These are phyloP conservation scores for Enoplosus armatus DNA, from an alignment of 2,797 vertebrate species.

Conservation along the genomic window DNA sequence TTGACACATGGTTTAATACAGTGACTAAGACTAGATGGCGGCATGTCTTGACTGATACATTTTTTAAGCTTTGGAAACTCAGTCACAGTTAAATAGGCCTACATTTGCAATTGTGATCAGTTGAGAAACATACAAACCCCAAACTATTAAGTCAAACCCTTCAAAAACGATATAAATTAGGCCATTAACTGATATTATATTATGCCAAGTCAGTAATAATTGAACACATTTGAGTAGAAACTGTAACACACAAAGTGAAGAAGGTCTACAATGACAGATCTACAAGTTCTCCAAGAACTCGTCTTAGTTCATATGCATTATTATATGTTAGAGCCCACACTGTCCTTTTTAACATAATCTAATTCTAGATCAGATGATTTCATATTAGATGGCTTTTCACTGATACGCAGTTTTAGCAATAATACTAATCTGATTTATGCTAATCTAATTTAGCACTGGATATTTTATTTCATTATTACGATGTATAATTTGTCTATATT, in stretches of 20 bases:
- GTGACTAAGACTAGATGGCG: neutral
- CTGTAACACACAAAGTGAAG: neutral
- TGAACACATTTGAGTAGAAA: neutral
- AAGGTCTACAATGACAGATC: neutral
- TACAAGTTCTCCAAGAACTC: neutral
- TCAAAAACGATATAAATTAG: neutral
- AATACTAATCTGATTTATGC: neutral
- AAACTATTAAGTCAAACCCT: neutral
- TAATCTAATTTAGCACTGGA: neutral
- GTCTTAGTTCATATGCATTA: neutral
- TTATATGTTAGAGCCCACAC: neutral
- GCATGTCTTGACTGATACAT: neutral
- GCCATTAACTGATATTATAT: neutral
- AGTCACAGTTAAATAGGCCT: neutral
- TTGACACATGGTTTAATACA: neutral
- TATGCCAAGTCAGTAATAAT: neutral
- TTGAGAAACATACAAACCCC: neutral
- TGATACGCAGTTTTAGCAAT: neutral
- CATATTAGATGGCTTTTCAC: neutral
- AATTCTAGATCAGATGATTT: neutral
- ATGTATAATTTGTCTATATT: conserved; percentile 3
- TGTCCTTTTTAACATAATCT: neutral
- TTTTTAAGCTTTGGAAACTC: neutral
- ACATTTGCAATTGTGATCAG: neutral
- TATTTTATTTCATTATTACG: conserved; percentile 4